A percentile compares a stretch with the other conserved stretches of the same genome.
These are phyloP conservation scores for Archilochus colubris DNA, from an alignment of 2,113 vertebrate species.

Conservation along the genomic window DNA sequence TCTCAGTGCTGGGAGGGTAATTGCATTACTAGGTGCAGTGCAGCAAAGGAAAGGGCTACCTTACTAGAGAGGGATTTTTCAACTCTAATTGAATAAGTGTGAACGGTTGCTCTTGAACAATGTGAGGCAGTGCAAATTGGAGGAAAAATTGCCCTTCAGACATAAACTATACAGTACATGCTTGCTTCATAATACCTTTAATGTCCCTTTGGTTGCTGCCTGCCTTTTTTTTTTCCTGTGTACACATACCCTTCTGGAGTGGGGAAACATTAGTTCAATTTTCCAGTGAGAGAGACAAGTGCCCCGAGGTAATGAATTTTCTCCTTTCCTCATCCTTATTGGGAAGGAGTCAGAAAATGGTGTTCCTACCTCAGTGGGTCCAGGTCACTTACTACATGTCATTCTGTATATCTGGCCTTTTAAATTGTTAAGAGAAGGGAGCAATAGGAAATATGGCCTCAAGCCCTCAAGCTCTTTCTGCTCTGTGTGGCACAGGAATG, in stretches of 20 bases:
- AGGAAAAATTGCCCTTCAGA: neutral
- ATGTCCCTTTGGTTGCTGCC: neutral
- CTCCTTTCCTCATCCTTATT: neutral
- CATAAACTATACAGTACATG: neutral
- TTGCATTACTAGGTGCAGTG: neutral
- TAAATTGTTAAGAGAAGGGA: neutral
- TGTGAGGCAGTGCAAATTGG: neutral
- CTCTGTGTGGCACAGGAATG: neutral
- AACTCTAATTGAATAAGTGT: neutral
- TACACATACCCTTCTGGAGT: neutral
- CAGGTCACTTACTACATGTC: neutral
- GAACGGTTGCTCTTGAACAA: neutral
- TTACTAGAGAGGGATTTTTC: neutral
- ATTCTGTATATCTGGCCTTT: neutral
- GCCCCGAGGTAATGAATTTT: neutral
- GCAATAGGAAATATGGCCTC: neutral
- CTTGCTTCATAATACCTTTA: neutral
- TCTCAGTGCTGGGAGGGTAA: neutral
- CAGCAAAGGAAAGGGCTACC: neutral
- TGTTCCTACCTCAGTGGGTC: neutral
- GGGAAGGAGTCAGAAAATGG: neutral
- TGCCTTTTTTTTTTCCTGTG: neutral
- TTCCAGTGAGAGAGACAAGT: neutral
- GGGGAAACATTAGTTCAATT: neutral
- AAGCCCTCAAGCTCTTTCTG: neutral